Percentiles rank a stretch among this genome's conserved stretches.
phyloP scores from a whole-genome alignment of 2,888 invertebrate genomes.

The Crematogaster levior region DNA sequence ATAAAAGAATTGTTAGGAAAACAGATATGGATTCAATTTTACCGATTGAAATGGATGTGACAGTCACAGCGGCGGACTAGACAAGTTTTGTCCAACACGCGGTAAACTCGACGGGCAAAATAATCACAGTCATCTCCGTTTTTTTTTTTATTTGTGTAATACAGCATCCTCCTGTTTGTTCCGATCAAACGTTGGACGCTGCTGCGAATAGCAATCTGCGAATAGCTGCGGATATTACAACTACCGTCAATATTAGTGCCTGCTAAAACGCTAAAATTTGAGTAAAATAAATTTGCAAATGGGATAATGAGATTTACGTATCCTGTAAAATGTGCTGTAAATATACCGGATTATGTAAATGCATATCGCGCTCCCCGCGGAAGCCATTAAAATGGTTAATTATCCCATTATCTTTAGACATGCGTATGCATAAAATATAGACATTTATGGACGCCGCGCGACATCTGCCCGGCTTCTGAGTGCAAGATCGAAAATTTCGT shows the following conservation, averaged over 20 bases:
- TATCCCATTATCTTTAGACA: conserved; percentile 35
- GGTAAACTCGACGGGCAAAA: conserved; percentile 26
- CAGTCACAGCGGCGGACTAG: background rate
- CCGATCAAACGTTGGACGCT: conserved; percentile 43
- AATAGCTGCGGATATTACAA: conserved; percentile 39
- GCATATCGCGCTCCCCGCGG: background rate
- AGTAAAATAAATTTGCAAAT: conserved; percentile 36
- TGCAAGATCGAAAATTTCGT: conserved; percentile 56
- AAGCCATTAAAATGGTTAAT: conserved; percentile 41
- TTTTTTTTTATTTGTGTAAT: conserved; percentile 31
- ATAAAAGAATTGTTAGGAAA: background rate
- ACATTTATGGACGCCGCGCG: conserved; percentile 58
- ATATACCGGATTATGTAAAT: conserved; percentile 32
- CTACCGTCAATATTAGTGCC: conserved; percentile 44
- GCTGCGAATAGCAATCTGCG: conserved; percentile 38
- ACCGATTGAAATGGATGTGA: conserved; percentile 30
- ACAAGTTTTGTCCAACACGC: conserved; percentile 14
- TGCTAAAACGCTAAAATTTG: conserved; percentile 43
- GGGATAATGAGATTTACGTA: conserved; percentile 30
- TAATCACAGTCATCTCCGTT: conserved; percentile 26
- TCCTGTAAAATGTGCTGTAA: conserved; percentile 14
- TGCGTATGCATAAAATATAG: conserved; percentile 38
- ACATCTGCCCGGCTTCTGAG: conserved; percentile 61
- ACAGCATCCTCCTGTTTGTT: conserved; percentile 42
- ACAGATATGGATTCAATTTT: background rate